Conservation (phyloP, 2,797 vertebrate species). For the Pelobates cultripes region DNA sequence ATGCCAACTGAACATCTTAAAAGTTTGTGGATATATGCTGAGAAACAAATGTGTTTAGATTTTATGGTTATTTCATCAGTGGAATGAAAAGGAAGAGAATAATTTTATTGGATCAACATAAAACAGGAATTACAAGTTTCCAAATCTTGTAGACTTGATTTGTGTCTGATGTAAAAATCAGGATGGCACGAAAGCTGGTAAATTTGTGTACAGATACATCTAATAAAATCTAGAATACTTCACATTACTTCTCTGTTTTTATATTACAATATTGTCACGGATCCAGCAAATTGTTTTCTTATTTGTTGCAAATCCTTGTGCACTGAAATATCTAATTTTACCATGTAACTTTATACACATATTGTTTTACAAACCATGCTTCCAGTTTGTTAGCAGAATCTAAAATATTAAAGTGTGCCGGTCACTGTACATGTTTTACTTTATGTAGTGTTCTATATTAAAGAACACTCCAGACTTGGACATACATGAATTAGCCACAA, state of each 20-base stretch:
- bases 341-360: too few relatives aligned
- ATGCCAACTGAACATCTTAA: not conserved
- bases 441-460: too few relatives aligned
- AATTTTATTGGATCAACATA: constrained; percentile 30
- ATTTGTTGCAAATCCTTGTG: not conserved
- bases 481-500: too few relatives aligned
- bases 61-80: not conserved
- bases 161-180: constrained; percentile 25
- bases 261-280: constrained; percentile 21
- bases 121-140: constrained; percentile 33
- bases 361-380: too few relatives aligned
- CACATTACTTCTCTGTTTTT: constrained; percentile 25
- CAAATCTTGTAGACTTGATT: constrained; percentile 29
- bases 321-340: too few relatives aligned
- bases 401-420: too few relatives aligned
- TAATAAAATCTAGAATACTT: constrained; percentile 42
- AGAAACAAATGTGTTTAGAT: not conserved
- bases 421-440: too few relatives aligned
- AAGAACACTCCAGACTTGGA: too few relatives aligned
- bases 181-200: constrained; percentile 24
- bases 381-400: too few relatives aligned
- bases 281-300: constrained; percentile 22
- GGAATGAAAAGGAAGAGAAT: not conserved
- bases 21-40: not conserved
- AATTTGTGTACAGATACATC: constrained; percentile 19